A percentile compares a stretch with the other conserved stretches of the same genome.
phyloP scores from a whole-genome alignment of 2,113 vertebrate species.

The Uropsilus gracilis region DNA sequence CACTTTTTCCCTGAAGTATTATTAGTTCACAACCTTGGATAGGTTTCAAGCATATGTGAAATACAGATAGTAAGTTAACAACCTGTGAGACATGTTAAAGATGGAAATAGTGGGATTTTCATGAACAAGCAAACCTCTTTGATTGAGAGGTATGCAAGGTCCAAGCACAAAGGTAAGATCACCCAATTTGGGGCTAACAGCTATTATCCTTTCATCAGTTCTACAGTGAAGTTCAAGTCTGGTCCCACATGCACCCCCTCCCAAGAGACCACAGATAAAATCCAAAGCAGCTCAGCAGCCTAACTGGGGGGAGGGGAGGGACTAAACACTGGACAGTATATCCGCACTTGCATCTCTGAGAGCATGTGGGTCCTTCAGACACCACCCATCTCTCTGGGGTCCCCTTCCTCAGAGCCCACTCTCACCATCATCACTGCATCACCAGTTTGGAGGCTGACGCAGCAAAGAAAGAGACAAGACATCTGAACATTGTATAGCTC shows the following conservation, averaged over 20 bases:
- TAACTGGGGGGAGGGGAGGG: background rate
- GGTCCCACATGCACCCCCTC: background rate
- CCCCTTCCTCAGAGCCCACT: background rate
- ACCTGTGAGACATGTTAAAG: background rate
- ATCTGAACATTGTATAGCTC: background rate
- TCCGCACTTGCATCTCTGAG: background rate
- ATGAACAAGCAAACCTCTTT: background rate
- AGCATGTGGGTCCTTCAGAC: background rate
- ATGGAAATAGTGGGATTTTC: background rate
- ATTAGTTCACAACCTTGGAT: too few species aligned
- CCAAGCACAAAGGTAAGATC: background rate
- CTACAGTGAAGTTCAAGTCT: background rate
- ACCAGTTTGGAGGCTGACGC: background rate
- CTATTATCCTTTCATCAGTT: background rate
- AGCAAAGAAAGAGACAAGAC: background rate
- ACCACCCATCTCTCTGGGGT: background rate
- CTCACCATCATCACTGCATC: background rate
- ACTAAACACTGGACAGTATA: background rate
- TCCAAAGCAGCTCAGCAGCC: background rate
- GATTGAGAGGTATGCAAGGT: background rate
- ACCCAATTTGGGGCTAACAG: background rate
- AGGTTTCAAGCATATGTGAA: background rate
- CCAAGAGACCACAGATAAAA: background rate
- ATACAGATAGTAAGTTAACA: background rate
- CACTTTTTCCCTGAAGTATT: background rate